Base-by-base conservation (phyloP, 2,888 invertebrate species). In the Chloroclystis v-ata region DNA sequence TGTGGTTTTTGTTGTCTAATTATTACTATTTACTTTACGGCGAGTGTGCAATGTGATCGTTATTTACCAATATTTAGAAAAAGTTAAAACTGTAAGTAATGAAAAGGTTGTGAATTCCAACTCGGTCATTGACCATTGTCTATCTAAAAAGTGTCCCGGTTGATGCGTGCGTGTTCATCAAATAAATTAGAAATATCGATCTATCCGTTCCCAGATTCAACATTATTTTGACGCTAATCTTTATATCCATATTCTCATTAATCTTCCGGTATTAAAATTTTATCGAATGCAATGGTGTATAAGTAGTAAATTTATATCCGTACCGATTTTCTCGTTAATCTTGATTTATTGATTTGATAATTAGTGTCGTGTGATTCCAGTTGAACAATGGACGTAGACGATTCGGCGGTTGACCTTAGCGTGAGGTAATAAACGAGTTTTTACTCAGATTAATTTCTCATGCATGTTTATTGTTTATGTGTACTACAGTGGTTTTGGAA, bases 361-460 rank as follows among this genome's bases (percentile, higher is more conserved):
- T 65, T 60, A 46, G 47, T 64, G 57, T 63, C 63, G 58, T 57
- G 60, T 70, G 65, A 66, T 68, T 78, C 49, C 72, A 74, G 75
- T 62, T 67, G 64, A 63, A 92, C 91, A 89, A 96, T 96, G 95
- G 95, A 96, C 83, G 92, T 95, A 76, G 95, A 95, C 88, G 95
- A 96, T 78, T 91, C 92, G 72, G 95, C 95, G 61, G 95, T 96
- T 68, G 96, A 96, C 90, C 90, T 96, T 68, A 96, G 95, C 84
- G 91, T 95, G 74, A 92, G 93, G 94, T 94, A 87, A 89, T 53
- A 49, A 35, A 39, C 11, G 12, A 37, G 28, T 53, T 49, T 45
- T 46, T 20, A 20, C 20, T 20, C n/a, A n/a, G 50, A 2, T 40
- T 20, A 20, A 20, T 20, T 5, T 20, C 5, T 2, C 5, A 5